phyloP scores from a whole-genome alignment of 2,888 invertebrate genomes.

The Plemyria rubiginata region DNA sequence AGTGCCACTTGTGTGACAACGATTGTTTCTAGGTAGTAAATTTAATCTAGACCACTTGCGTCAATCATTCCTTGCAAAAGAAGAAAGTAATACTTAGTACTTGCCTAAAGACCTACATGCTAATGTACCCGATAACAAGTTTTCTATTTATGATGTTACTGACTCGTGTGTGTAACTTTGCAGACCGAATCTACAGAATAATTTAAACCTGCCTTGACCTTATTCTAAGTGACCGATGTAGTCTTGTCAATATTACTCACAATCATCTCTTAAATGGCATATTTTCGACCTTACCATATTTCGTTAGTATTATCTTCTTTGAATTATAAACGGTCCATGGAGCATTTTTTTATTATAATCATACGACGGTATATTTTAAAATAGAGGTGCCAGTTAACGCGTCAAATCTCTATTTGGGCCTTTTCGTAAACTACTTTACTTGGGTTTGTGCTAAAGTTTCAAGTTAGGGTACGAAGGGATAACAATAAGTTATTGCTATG shows the following conservation, averaged over 20 bases:
- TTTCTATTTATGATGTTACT: background rate
- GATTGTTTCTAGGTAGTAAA: constrained; percentile 57
- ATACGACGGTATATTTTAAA: no score
- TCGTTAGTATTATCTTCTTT: background rate
- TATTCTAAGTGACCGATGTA: background rate
- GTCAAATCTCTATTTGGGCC: no score
- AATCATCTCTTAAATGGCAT: no score
- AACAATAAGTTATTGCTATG: no score
- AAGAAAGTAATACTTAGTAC: background rate
- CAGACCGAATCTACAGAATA: background rate
- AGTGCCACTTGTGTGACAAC: constrained; percentile 49
- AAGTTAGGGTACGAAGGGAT: no score
- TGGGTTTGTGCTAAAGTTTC: no score
- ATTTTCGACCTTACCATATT: background rate
- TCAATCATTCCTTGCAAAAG: constrained; percentile 16
- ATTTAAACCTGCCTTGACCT: background rate
- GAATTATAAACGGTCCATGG: no score
- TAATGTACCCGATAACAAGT: background rate
- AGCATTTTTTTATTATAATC: no score
- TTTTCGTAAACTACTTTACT: no score
- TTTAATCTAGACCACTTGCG: constrained; percentile 53
- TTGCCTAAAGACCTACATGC: background rate
- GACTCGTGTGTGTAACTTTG: background rate
- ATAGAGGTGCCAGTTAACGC: no score
- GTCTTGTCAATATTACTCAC: background rate